Evolutionary conservation across 2,888 invertebrate species (phyloP).

Genomic region (Pemphredon lugubris): DNA sequence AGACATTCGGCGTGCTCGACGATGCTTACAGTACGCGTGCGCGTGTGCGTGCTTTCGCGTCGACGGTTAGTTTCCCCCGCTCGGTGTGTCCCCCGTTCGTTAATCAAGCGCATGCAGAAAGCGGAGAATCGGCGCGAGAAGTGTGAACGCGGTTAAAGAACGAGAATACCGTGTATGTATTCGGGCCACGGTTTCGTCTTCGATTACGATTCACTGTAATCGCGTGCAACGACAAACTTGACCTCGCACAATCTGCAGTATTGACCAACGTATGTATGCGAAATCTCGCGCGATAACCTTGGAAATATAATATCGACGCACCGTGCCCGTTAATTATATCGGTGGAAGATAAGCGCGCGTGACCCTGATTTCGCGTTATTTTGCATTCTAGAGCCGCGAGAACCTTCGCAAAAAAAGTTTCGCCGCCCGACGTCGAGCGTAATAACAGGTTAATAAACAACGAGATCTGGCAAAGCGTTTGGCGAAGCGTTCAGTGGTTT

Average conservation of each 20-base stretch:
- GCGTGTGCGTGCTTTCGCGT: too few species aligned
- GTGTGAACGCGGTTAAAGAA: too few species aligned
- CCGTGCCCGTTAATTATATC: slow-evolving; percentile 56
- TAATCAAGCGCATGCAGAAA: too few species aligned
- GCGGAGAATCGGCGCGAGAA: too few species aligned
- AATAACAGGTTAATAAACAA: too few species aligned
- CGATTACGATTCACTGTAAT: slow-evolving; percentile 43
- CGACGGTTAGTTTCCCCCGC: too few species aligned
- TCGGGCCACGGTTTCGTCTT: slow-evolving; percentile 22
- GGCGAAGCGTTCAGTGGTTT: too few species aligned
- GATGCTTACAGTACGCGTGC: too few species aligned
- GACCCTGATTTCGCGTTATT: neutral
- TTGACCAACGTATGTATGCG: slow-evolving; percentile 37
- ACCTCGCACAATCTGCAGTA: slow-evolving; percentile 52
- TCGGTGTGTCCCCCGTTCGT: too few species aligned
- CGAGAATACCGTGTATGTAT: neutral
- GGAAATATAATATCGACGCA: slow-evolving; percentile 39
- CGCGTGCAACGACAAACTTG: slow-evolving; percentile 52
- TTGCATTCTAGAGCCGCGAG: neutral
- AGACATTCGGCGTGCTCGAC: too few species aligned
- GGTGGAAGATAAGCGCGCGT: slow-evolving; percentile 42
- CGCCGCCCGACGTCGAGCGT: neutral
- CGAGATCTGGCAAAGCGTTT: too few species aligned
- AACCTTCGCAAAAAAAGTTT: neutral
- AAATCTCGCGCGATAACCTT: slow-evolving; percentile 58